These are phyloP conservation scores for Lobophora halterata DNA, from an alignment of 2,888 invertebrate genomes.

Conservation along the genomic window DNA sequence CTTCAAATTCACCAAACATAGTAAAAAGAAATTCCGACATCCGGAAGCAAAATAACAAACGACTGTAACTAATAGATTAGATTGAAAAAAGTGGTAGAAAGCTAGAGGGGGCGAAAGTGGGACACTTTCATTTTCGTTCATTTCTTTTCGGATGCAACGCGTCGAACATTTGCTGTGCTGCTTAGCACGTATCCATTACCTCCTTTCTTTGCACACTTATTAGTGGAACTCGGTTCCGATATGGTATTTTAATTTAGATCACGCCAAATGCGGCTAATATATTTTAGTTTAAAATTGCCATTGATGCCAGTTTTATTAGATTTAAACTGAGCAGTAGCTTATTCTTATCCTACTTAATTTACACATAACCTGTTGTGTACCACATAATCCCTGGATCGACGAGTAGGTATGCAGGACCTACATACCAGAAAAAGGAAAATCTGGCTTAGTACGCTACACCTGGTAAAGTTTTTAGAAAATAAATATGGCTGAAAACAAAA, in stretches of 20 bases:
- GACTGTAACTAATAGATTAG: conserved; percentile 67
- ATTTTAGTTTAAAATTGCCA: too few species aligned
- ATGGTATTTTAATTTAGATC: conserved; percentile 33
- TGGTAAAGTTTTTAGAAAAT: too few species aligned
- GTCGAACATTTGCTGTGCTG: conserved; percentile 63
- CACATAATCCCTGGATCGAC: too few species aligned
- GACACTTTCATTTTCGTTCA: conserved; percentile 80
- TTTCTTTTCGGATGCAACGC: conserved; percentile 77
- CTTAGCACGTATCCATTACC: conserved; percentile 67
- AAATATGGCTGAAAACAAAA: too few species aligned
- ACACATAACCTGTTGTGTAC: too few species aligned
- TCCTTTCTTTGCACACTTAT: conserved; percentile 61
- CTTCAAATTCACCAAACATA: conserved; percentile 31
- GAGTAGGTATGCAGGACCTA: too few species aligned
- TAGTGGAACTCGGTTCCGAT: conserved; percentile 44
- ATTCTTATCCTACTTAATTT: too few species aligned
- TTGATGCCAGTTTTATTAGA: too few species aligned
- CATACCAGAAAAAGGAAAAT: too few species aligned
- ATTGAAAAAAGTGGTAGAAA: conserved; percentile 72
- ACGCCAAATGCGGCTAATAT: conserved; percentile 11
- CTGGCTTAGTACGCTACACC: too few species aligned
- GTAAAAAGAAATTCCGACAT: conserved; percentile 41
- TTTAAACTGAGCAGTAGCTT: too few species aligned
- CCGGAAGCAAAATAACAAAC: conserved; percentile 51
- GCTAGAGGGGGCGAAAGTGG: conserved; percentile 63